phyloP scores from a whole-genome alignment of 2,113 vertebrate genomes.

The Ceratotherium simum region DNA sequence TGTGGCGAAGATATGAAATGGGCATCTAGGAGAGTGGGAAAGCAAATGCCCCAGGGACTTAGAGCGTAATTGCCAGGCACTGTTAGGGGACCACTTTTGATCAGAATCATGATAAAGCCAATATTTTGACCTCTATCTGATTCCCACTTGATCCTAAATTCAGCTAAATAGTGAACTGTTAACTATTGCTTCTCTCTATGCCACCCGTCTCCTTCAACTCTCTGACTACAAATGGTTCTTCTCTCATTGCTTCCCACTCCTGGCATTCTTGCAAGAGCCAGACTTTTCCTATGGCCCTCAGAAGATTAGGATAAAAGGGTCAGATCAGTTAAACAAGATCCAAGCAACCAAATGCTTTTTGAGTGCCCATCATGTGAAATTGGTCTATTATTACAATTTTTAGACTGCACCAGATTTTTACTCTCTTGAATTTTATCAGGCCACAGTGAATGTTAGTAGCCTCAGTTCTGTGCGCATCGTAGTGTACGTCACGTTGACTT shows the following conservation, averaged over 20 bases:
- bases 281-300: not conserved
- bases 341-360: not conserved
- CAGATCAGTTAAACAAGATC: not conserved
- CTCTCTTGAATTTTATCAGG: not conserved
- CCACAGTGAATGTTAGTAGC: not conserved
- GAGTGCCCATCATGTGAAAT: not conserved
- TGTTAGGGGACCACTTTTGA: not conserved
- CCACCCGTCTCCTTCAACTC: not conserved
- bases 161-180: too few relatives aligned
- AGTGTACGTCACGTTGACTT: not conserved
- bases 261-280: not conserved
- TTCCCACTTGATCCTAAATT: not conserved
- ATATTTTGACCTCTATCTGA: not conserved
- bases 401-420: fast-evolving
- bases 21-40: not conserved
- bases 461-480: not conserved
- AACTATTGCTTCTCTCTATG: fast-evolving
- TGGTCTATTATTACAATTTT: not conserved
- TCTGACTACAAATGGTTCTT: not conserved
- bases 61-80: fast-evolving
- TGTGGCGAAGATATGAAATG: fast-evolving
- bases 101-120: fast-evolving
- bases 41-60: fast-evolving
- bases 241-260: not conserved
- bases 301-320: not conserved